A percentile compares a stretch with the other conserved stretches of the same genome.
Evolutionary conservation across 2,888 invertebrate species (phyloP).

Genomic region (Platycnemis pennipes): DNA sequence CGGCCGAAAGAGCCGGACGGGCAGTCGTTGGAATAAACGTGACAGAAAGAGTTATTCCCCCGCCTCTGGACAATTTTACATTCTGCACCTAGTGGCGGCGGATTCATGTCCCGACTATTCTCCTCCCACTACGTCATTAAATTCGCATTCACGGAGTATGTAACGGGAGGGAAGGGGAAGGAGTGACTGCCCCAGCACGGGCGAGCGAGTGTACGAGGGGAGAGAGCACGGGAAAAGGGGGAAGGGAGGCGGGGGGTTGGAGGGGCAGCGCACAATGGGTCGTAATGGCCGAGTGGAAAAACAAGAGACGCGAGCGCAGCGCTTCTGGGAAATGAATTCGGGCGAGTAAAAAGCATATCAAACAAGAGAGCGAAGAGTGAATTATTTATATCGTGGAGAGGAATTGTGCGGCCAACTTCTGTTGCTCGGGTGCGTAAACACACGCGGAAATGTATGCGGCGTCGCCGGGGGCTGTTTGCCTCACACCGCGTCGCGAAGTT

Average conservation of each 20-base stretch:
- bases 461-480: constrained; percentile 41
- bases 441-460: background rate
- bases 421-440: constrained; percentile 1
- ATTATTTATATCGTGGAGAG: constrained; percentile 46
- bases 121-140: background rate
- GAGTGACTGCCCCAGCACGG: background rate
- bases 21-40: background rate
- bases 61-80: background rate
- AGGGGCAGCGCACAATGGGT: constrained; percentile 22
- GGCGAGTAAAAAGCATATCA: constrained; percentile 48
- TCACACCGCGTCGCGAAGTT: constrained; percentile 37
- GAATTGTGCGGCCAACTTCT: constrained; percentile 33
- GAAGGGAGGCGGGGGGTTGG: background rate
- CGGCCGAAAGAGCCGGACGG: background rate
- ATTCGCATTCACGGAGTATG: background rate
- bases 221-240: background rate
- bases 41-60: background rate
- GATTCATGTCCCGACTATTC: background rate
- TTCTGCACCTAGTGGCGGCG: background rate
- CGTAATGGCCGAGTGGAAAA: constrained; percentile 23
- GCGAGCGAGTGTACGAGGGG: background rate
- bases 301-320: constrained; percentile 34
- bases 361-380: constrained; percentile 50
- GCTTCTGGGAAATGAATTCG: constrained; percentile 48
- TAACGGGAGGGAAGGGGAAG: background rate